Evolutionary conservation across 2,113 vertebrate species (phyloP).

Genomic region (Lampris megalopsis): DNA sequence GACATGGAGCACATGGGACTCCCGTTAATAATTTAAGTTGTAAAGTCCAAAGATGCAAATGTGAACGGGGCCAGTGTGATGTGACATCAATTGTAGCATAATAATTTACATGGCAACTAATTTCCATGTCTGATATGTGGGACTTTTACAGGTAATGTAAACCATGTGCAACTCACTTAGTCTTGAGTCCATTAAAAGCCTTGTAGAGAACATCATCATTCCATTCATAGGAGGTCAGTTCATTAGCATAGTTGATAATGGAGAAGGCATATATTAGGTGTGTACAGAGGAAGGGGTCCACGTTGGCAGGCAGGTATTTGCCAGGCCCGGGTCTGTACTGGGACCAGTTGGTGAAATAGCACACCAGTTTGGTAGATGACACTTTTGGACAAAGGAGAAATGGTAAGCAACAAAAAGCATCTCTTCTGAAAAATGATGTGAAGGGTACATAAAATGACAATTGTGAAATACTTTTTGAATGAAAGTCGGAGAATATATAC

Average conservation of each 20-base stretch:
- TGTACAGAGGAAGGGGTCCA: constrained; percentile 83
- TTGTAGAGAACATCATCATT: constrained; percentile 83
- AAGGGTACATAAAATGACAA: neutral
- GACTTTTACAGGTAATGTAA: neutral
- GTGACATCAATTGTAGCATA: too few species aligned
- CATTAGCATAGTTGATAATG: constrained; percentile 77
- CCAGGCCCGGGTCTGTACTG: constrained; percentile 83
- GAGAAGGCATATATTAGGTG: constrained; percentile 89
- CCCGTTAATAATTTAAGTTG: too few species aligned
- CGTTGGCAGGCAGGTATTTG: constrained; percentile 72
- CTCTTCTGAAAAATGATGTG: neutral
- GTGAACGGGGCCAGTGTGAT: too few species aligned
- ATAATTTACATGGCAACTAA: too few species aligned
- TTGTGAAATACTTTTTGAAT: neutral
- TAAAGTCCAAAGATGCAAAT: too few species aligned
- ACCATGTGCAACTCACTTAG: constrained; percentile 70
- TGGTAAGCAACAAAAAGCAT: neutral
- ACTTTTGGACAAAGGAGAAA: constrained; percentile 58
- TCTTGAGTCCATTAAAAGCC: constrained; percentile 85
- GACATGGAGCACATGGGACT: too few species aligned
- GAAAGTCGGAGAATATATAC: constrained; percentile 3
- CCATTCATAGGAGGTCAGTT: constrained; percentile 83
- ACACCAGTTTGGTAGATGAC: constrained; percentile 83
- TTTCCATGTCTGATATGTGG: too few species aligned
- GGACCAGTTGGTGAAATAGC: constrained; percentile 90